Conservation (phyloP, 1,140 invertebrate genomes). For the Macrotrachela quadricornifera region DNA sequence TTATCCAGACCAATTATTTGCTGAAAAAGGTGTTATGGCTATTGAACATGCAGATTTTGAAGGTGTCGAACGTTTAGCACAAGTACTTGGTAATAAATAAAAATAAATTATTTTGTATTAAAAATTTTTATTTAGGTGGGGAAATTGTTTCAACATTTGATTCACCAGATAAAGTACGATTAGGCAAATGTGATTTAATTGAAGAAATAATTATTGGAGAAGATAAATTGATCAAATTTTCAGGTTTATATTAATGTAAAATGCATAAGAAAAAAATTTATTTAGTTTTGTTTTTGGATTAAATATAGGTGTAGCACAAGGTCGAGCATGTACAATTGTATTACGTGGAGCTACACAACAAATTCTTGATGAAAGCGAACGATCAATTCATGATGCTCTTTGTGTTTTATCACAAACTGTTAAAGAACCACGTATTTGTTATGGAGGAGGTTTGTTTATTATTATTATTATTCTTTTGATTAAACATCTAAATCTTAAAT, state of each 20-base stretch:
- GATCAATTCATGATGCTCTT: conserved; percentile 20
- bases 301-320: conserved; percentile 49
- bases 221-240: conserved; percentile 79
- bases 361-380: conserved; percentile 92
- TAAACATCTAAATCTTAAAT: too few relatives aligned
- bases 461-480: too few relatives aligned
- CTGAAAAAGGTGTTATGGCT: conserved; percentile 91
- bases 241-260: conserved; percentile 32
- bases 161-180: conserved; percentile 63
- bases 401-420: too few relatives aligned
- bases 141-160: conserved; percentile 99
- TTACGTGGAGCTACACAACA: conserved; percentile 96
- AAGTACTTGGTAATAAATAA: conserved; percentile 52
- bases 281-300: conserved; percentile 2
- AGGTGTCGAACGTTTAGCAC: conserved; percentile 81
- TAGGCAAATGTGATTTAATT: conserved; percentile 80
- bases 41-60: conserved; percentile 99
- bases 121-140: conserved; percentile 37
- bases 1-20: conserved; percentile 96
- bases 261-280: not conserved
- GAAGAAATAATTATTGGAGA: conserved; percentile 97
- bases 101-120: not conserved
- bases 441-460: too few relatives aligned
- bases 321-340: conserved; percentile 88
- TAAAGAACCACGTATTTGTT: too few relatives aligned